Evolutionary conservation across 2,888 invertebrate genomes (phyloP).

Genomic region (Ophonus ardosiacus): DNA sequence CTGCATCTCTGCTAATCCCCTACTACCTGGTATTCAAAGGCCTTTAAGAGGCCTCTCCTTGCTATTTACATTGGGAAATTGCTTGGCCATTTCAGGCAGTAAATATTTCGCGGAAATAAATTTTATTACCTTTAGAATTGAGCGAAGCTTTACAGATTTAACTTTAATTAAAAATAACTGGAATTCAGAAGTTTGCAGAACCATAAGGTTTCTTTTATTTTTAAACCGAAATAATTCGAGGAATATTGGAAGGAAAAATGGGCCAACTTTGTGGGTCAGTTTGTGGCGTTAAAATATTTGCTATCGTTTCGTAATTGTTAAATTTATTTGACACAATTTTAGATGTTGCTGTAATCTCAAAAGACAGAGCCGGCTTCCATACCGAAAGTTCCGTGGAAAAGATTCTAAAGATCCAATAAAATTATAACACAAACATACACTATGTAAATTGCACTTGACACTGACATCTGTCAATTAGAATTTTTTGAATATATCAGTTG

Average conservation of each 20-base stretch:
- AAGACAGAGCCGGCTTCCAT: no score
- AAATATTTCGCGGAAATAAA: conserved; percentile 22
- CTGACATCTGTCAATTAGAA: no score
- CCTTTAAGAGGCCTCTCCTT: neutral
- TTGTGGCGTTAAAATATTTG: conserved; percentile 18
- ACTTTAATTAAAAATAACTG: conserved; percentile 43
- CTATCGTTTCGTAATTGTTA: conserved; percentile 27
- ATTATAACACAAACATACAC: no score
- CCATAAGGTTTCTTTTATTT: conserved; percentile 10
- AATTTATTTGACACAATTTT: conserved; percentile 20
- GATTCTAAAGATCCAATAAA: no score
- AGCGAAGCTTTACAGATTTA: conserved; percentile 13
- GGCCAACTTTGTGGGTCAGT: conserved; percentile 18
- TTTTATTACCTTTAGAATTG: conserved; percentile 3
- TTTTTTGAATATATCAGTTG: no score
- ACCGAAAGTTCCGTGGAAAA: no score
- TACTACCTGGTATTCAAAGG: neutral
- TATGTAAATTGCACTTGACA: no score
- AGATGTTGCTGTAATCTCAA: conserved; percentile 3
- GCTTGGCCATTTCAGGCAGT: neutral
- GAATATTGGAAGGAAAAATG: conserved; percentile 9
- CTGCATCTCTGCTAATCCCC: conserved; percentile 12
- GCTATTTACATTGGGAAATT: conserved; percentile 20
- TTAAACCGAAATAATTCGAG: neutral
- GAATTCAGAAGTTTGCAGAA: conserved; percentile 3